These are phyloP conservation scores for Miniopterus natalensis DNA, from an alignment of 2,113 vertebrate genomes.

Conservation along the genomic window DNA sequence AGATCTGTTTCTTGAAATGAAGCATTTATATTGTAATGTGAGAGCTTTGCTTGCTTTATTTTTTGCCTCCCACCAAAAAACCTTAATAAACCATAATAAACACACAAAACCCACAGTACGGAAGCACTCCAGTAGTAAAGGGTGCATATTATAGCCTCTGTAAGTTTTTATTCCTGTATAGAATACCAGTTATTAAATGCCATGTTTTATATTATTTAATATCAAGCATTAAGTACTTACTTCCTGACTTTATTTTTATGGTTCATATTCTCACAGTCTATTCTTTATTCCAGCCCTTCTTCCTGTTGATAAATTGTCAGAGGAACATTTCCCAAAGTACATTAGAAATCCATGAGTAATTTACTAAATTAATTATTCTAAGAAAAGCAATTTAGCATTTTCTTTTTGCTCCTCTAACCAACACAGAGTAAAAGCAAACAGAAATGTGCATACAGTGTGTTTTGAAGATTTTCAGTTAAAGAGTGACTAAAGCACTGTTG, in stretches of 20 bases:
- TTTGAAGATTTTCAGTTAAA: neutral
- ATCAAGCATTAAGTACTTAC: neutral
- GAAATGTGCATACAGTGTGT: neutral
- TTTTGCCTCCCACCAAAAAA: neutral
- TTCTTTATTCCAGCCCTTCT: neutral
- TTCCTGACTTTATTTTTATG: slow-evolving; percentile 22
- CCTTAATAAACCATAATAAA: neutral
- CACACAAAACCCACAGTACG: neutral
- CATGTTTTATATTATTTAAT: neutral
- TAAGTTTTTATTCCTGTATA: neutral
- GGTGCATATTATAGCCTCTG: neutral
- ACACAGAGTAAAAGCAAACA: neutral
- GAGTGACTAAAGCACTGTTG: neutral
- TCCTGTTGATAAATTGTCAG: neutral
- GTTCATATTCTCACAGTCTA: neutral
- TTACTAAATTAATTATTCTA: neutral
- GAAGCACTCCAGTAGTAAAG: neutral
- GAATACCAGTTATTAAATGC: neutral
- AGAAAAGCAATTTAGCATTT: slow-evolving; percentile 6
- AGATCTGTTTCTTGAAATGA: neutral
- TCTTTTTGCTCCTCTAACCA: neutral
- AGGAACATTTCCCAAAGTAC: neutral
- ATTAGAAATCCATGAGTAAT: neutral
- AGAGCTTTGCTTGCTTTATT: neutral
- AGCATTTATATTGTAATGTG: neutral